phyloP scores from a whole-genome alignment of 1,140 invertebrate species.

The Sesamia nonagrioides region DNA sequence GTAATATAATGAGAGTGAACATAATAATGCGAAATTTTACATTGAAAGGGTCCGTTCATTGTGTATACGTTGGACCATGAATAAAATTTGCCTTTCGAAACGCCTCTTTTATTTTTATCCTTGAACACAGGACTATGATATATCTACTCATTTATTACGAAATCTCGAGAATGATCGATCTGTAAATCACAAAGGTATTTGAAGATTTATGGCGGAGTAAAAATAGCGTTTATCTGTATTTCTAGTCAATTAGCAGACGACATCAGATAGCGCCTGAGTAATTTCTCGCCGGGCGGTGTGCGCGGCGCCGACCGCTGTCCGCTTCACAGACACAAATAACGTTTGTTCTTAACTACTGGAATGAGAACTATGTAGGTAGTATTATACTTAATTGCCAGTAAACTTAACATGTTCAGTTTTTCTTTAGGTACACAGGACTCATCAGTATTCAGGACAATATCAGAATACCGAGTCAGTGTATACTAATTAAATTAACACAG shows the following conservation, averaged over 20 bases:
- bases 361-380: conserved; percentile 24
- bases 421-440: background rate
- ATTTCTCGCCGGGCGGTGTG: conserved; percentile 64
- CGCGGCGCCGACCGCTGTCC: conserved; percentile 49
- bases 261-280: conserved; percentile 80
- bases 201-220: conserved; percentile 68
- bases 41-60: conserved; percentile 85
- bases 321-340: conserved; percentile 46
- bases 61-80: conserved; percentile 86
- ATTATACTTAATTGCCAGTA: background rate
- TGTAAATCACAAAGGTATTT: conserved; percentile 56
- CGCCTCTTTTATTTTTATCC: conserved; percentile 52
- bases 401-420: background rate
- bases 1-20: conserved; percentile 79
- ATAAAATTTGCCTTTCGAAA: conserved; percentile 85
- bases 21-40: conserved; percentile 84
- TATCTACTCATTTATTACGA: background rate
- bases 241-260: conserved; percentile 82
- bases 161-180: conserved; percentile 34
- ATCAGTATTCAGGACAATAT: no score
- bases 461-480: background rate
- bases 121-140: background rate
- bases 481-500: background rate
- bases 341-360: conserved; percentile 35
- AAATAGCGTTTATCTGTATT: conserved; percentile 80